Evolutionary conservation across 1,140 invertebrate species (phyloP).

Genomic region (Planococcus citri): DNA sequence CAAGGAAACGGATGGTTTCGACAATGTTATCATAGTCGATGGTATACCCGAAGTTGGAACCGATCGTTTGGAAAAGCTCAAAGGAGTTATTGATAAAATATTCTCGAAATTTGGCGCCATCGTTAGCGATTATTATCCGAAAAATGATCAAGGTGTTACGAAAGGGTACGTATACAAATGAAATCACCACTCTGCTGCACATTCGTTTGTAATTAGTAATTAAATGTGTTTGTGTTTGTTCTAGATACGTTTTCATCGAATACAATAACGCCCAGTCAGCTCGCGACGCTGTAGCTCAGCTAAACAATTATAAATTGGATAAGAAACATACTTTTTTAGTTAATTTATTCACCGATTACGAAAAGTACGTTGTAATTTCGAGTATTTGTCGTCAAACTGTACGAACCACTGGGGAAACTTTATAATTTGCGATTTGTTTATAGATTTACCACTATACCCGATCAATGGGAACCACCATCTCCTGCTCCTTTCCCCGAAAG

Average conservation of each 20-base stretch:
- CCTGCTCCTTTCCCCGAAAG: constrained; percentile 76
- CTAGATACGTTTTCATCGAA: constrained; percentile 81
- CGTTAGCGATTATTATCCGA: constrained; percentile 80
- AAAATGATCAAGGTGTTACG: constrained; percentile 66
- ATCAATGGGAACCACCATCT: constrained; percentile 81
- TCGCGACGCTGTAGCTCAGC: constrained; percentile 68
- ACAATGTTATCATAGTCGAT: constrained; percentile 91
- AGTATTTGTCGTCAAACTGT: background rate
- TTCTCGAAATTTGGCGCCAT: constrained; percentile 85
- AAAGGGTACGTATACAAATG: constrained; percentile 78
- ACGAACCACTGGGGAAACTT: too few relatives aligned
- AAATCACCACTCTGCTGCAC: constrained; percentile 22
- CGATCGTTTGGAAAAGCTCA: constrained; percentile 82
- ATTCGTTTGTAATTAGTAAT: background rate
- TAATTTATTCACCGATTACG: constrained; percentile 92
- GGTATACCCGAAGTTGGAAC: constrained; percentile 88
- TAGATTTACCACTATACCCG: constrained; percentile 79
- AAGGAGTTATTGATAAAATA: constrained; percentile 83
- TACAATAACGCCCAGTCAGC: constrained; percentile 70
- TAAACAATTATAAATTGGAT: constrained; percentile 91
- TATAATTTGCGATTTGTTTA: constrained; percentile 26
- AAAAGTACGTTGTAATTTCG: constrained; percentile 49
- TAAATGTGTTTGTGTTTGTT: constrained; percentile 26
- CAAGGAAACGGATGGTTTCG: constrained; percentile 86
- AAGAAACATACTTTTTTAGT: constrained; percentile 91